These are phyloP conservation scores for Lasioglossum oenotherae DNA, from an alignment of 2,888 invertebrate genomes.

Conservation along the genomic window DNA sequence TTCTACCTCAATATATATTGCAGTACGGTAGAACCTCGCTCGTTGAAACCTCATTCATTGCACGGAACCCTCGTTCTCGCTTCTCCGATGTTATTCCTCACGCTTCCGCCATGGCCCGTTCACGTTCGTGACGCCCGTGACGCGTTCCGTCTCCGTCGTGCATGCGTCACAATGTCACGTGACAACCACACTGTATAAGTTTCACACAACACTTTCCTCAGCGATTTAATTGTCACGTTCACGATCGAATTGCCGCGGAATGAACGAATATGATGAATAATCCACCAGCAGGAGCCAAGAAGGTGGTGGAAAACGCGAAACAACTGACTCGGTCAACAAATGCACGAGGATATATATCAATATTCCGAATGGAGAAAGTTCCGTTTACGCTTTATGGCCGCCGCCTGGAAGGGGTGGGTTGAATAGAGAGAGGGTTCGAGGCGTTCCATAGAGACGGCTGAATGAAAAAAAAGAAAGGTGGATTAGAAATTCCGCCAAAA, in stretches of 20 bases:
- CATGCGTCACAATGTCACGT: no score
- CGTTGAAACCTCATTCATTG: no score
- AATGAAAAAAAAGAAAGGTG: slow-evolving; percentile 48
- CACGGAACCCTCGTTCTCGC: no score
- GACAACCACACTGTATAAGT: not conserved
- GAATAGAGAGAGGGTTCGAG: slow-evolving; percentile 13
- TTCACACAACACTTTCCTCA: no score
- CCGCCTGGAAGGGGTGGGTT: slow-evolving; percentile 12
- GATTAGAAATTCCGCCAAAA: slow-evolving; percentile 78
- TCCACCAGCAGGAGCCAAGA: not conserved
- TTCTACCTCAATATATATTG: not conserved
- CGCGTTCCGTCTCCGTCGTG: no score
- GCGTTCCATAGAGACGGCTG: slow-evolving; percentile 43
- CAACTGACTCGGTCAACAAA: slow-evolving; percentile 15
- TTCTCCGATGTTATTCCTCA: no score
- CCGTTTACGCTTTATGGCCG: slow-evolving; percentile 52
- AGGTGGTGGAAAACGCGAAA: slow-evolving; percentile 3
- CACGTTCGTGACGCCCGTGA: no score
- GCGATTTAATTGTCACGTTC: not conserved
- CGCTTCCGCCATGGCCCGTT: no score
- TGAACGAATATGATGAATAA: no score
- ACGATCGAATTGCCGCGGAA: slow-evolving; percentile 1
- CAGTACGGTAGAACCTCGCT: not conserved
- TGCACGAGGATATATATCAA: not conserved
- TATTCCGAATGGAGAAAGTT: slow-evolving; percentile 22